phyloP scores from a whole-genome alignment of 1,140 invertebrate genomes.

The Lucilia cuprina region DNA sequence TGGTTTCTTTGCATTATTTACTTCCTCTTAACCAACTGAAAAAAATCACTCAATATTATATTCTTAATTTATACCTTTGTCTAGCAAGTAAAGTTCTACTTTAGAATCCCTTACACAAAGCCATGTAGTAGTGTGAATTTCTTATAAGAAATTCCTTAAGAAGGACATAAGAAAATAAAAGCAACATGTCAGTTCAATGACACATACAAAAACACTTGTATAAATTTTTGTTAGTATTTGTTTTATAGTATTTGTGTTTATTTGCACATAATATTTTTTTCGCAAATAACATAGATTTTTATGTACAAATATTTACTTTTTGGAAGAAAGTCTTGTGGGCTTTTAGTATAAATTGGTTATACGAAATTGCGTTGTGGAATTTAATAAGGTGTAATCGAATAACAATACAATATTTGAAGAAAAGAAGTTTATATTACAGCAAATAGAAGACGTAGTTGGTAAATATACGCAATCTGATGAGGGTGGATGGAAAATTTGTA shows the following conservation, averaged over 20 bases:
- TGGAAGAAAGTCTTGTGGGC: not conserved
- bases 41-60: not conserved
- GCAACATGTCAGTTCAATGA: constrained; percentile 21
- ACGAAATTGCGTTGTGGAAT: not conserved
- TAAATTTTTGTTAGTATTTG: too few relatives aligned
- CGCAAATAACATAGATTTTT: not conserved
- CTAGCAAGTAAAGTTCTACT: too few relatives aligned
- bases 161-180: not conserved
- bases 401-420: too few relatives aligned
- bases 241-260: not conserved
- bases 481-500: too few relatives aligned
- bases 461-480: too few relatives aligned
- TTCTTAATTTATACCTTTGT: not conserved
- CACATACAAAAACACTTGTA: not conserved
- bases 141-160: constrained; percentile 28
- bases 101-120: too few relatives aligned
- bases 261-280: not conserved
- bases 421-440: too few relatives aligned
- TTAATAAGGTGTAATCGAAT: not conserved
- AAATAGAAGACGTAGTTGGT: too few relatives aligned
- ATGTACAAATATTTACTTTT: not conserved
- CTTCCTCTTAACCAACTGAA: not conserved
- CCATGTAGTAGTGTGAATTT: not conserved
- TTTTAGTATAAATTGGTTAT: not conserved
- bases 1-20: not conserved